Conservation (phyloP, 1,140 invertebrate species). For the Lineus longissimus region DNA sequence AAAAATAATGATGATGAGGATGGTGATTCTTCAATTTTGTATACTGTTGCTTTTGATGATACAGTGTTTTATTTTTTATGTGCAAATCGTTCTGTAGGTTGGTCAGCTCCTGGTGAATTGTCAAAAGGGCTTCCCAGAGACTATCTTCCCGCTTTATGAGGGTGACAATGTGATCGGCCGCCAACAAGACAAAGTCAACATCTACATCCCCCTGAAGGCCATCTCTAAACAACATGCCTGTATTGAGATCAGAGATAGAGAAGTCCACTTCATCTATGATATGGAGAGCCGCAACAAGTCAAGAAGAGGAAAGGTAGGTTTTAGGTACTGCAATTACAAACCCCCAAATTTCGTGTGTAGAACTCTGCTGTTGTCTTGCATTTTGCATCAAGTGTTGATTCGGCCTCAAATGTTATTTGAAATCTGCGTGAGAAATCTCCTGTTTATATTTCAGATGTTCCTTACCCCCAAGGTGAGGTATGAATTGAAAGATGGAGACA, state of each 20-base stretch:
- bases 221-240: constrained; percentile 45
- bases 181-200: constrained; percentile 4
- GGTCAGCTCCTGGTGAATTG: constrained; percentile 29
- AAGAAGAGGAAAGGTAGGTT: constrained; percentile 34
- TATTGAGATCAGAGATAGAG: constrained; percentile 34
- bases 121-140: constrained; percentile 35
- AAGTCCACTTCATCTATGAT: constrained; percentile 40
- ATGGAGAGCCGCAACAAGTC: constrained; percentile 46
- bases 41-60: too few species aligned
- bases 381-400: too few species aligned
- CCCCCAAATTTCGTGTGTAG: neutral
- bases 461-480: constrained; percentile 40
- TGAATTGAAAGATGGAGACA: constrained; percentile 38
- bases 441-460: constrained; percentile 28
- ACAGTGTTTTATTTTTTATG: neutral
- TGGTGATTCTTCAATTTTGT: too few species aligned
- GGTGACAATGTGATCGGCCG: constrained; percentile 43
- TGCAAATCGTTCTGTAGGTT: constrained; percentile 25
- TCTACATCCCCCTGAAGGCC: constrained; percentile 18
- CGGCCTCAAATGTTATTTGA: too few species aligned
- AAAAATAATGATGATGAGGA: too few species aligned
- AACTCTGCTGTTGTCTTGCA: neutral
- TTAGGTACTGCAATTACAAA: too few species aligned
- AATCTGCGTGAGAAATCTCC: too few species aligned
- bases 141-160: constrained; percentile 35